phyloP scores from a whole-genome alignment of 2,113 vertebrate species.

The Catharus minimus region DNA sequence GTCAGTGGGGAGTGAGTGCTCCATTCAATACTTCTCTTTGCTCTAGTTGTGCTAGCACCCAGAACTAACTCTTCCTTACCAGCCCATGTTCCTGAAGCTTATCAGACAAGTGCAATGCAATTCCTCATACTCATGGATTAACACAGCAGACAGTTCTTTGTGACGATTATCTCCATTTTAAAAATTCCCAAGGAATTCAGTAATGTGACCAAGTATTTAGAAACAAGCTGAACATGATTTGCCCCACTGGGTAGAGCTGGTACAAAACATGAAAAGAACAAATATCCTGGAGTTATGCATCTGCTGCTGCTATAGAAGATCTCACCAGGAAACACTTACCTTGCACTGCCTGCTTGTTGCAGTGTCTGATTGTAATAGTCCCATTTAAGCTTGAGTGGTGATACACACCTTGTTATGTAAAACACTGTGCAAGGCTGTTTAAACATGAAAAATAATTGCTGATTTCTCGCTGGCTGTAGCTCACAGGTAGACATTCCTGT shows the following conservation, averaged over 20 bases:
- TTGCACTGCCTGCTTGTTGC: background rate
- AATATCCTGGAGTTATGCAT: background rate
- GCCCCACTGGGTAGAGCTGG: background rate
- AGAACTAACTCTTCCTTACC: background rate
- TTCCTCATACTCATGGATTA: background rate
- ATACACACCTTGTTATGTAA: conserved; percentile 7
- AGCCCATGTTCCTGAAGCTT: background rate
- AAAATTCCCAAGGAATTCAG: background rate
- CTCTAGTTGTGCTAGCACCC: background rate
- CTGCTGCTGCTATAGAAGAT: background rate
- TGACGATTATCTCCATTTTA: background rate
- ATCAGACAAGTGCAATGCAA: background rate
- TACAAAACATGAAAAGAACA: background rate
- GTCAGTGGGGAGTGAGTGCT: background rate
- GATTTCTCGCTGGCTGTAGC: background rate
- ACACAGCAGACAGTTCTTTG: background rate
- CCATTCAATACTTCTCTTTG: accelerated
- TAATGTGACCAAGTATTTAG: background rate
- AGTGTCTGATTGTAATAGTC: background rate
- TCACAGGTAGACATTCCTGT: background rate
- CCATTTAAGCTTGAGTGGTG: background rate
- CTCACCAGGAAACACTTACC: background rate
- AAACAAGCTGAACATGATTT: background rate
- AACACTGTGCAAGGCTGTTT: conserved; percentile 16
- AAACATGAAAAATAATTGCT: conserved; percentile 22